These are phyloP conservation scores for Drosophila kohkoa DNA, from an alignment of 1,140 invertebrate species.

Conservation along the genomic window DNA sequence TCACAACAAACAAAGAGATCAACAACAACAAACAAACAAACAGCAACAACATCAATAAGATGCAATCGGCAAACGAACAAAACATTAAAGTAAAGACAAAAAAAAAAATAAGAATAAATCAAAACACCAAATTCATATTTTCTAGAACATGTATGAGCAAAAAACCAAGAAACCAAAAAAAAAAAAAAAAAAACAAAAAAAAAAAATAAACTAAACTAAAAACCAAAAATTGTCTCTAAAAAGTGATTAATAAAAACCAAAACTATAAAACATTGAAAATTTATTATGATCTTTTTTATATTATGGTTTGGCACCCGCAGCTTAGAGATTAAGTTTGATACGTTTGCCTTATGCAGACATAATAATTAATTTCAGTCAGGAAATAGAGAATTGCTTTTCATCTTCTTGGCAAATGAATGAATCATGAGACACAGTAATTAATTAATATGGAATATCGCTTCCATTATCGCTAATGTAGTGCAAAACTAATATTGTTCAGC, in stretches of 20 bases:
- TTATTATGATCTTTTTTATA: slow-evolving; percentile 11
- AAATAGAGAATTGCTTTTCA: too few relatives aligned
- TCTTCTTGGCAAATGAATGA: too few relatives aligned
- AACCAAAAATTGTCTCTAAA: slow-evolving; percentile 68
- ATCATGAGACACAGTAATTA: too few relatives aligned
- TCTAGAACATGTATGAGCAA: slow-evolving; percentile 70
- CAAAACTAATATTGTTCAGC: too few relatives aligned
- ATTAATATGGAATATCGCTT: too few relatives aligned
- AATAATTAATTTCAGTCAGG: too few relatives aligned
- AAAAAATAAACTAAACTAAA: slow-evolving; percentile 47
- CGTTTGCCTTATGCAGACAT: too few relatives aligned
- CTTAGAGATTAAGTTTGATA: too few relatives aligned
- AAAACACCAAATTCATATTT: slow-evolving; percentile 58
- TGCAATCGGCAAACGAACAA: slow-evolving; percentile 12
- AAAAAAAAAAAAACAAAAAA: slow-evolving; percentile 40
- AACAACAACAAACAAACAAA: slow-evolving; percentile 17
- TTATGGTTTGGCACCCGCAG: neutral
- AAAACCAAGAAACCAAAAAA: slow-evolving; percentile 36
- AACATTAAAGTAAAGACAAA: slow-evolving; percentile 13
- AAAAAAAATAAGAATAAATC: slow-evolving; percentile 24
- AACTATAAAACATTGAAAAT: slow-evolving; percentile 14
- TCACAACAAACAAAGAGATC: slow-evolving; percentile 21
- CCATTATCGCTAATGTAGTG: too few relatives aligned
- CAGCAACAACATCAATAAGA: slow-evolving; percentile 24
- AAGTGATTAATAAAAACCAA: slow-evolving; percentile 64